These are phyloP conservation scores for Microcebus tavaratra DNA, from an alignment of 2,113 vertebrate species.

Conservation along the genomic window DNA sequence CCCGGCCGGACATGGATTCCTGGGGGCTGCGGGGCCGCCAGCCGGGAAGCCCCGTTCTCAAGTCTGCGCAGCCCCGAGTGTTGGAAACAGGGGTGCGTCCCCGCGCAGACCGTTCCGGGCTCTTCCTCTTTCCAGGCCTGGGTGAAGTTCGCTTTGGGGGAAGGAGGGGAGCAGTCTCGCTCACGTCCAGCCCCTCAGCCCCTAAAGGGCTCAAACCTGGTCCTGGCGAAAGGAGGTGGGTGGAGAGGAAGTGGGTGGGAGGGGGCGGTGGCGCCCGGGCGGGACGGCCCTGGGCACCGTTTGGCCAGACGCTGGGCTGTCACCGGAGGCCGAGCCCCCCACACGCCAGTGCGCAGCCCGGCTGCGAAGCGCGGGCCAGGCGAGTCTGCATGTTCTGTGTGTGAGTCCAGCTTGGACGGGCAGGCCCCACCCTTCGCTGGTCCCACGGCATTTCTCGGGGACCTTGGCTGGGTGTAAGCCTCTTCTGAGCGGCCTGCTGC, in stretches of 20 bases:
- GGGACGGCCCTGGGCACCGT: background rate
- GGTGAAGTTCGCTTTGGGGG: background rate
- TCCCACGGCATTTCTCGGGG: background rate
- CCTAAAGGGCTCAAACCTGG: background rate
- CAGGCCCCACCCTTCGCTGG: rapidly evolving
- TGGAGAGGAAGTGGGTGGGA: too few species aligned
- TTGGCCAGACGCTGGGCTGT: too few species aligned
- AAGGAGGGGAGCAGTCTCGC: background rate
- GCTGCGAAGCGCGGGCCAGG: background rate
- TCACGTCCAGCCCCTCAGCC: background rate
- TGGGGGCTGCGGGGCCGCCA: background rate
- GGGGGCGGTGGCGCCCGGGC: too few species aligned
- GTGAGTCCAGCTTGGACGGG: background rate
- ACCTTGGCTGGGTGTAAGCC: background rate
- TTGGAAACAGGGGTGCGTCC: background rate
- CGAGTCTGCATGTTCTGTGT: background rate
- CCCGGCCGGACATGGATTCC: background rate
- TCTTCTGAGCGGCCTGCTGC: background rate
- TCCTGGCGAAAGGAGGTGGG: background rate
- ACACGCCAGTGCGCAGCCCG: rapidly evolving
- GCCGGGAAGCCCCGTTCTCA: background rate
- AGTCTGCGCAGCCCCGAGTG: rapidly evolving
- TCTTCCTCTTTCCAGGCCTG: background rate
- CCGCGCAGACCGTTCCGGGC: background rate
- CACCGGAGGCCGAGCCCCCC: too few species aligned